These are phyloP conservation scores for Agriotes lineatus DNA, from an alignment of 2,888 invertebrate genomes.

Conservation along the genomic window DNA sequence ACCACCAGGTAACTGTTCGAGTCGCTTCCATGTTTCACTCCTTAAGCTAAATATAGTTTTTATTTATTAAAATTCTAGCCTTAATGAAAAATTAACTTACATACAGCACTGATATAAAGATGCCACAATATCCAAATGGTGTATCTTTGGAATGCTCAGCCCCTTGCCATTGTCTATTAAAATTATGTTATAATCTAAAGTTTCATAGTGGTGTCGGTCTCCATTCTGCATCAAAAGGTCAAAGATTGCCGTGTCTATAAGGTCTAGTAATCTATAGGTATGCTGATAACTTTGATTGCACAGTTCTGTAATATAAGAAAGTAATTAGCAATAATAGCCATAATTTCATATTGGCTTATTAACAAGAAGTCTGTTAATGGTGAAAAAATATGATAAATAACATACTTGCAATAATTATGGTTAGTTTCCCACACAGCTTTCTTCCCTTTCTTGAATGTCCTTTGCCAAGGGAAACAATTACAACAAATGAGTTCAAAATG, in stretches of 20 bases:
- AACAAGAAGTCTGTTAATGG: no score
- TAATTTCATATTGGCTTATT: no score
- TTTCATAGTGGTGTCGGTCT: constrained; percentile 93
- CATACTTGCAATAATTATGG: constrained; percentile 83
- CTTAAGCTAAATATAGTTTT: constrained; percentile 70
- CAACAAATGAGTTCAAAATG: constrained; percentile 73
- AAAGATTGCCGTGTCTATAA: constrained; percentile 90
- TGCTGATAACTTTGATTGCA: constrained; percentile 69
- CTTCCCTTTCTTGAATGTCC: constrained; percentile 83
- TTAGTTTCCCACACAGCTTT: constrained; percentile 87
- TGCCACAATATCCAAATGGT: constrained; percentile 91
- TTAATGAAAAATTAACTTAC: constrained; percentile 69
- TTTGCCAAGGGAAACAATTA: constrained; percentile 88
- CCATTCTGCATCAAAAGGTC: constrained; percentile 97
- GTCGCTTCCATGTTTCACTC: constrained; percentile 77
- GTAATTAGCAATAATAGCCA: no score
- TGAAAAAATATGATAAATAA: no score
- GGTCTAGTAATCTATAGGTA: constrained; percentile 82
- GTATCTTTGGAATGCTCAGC: constrained; percentile 87
- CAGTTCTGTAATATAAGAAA: constrained; percentile 61
- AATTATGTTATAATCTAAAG: constrained; percentile 80
- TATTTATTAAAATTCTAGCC: neutral
- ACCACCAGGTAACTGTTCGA: constrained; percentile 80
- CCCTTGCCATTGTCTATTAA: constrained; percentile 94
- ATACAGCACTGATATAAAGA: constrained; percentile 95